Conservation (phyloP, 2,888 invertebrate genomes). For the Euclidia mi region DNA sequence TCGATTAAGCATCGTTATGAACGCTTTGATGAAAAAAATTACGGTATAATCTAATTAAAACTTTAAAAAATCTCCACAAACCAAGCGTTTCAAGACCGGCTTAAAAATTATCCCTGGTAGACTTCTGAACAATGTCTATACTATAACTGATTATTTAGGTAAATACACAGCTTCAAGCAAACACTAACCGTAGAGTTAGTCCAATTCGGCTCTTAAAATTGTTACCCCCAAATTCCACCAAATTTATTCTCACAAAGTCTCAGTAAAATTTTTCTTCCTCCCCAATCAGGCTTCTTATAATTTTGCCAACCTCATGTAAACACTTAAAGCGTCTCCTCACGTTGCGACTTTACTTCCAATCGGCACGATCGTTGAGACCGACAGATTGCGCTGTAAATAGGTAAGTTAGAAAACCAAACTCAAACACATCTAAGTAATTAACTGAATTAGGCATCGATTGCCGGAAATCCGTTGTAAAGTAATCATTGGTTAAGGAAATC, state of each 20-base stretch:
- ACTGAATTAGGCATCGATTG: not conserved
- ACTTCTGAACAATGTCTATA: no score
- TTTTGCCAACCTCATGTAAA: slow-evolving; percentile 31
- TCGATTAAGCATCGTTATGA: no score
- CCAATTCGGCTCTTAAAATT: not conserved
- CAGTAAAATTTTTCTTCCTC: slow-evolving; percentile 27
- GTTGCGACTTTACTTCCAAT: slow-evolving; percentile 1
- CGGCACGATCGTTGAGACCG: no score
- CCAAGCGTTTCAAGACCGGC: no score
- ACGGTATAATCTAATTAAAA: no score
- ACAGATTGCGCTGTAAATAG: not conserved
- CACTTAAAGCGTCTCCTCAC: slow-evolving; percentile 23
- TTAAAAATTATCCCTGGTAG: no score
- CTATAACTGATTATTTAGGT: no score
- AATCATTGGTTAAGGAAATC: not conserved
- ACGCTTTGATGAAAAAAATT: no score
- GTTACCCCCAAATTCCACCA: not conserved
- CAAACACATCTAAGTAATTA: not conserved
- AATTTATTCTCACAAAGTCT: not conserved
- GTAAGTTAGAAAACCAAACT: not conserved
- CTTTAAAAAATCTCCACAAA: no score
- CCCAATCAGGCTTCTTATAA: slow-evolving; percentile 31
- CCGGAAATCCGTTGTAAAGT: not conserved
- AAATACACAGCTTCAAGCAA: no score
- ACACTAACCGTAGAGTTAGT: not conserved